A percentile compares a stretch with the other conserved stretches of the same genome.
Conservation (phyloP, 2,888 invertebrate genomes). For the Ypsolopha sequella region DNA sequence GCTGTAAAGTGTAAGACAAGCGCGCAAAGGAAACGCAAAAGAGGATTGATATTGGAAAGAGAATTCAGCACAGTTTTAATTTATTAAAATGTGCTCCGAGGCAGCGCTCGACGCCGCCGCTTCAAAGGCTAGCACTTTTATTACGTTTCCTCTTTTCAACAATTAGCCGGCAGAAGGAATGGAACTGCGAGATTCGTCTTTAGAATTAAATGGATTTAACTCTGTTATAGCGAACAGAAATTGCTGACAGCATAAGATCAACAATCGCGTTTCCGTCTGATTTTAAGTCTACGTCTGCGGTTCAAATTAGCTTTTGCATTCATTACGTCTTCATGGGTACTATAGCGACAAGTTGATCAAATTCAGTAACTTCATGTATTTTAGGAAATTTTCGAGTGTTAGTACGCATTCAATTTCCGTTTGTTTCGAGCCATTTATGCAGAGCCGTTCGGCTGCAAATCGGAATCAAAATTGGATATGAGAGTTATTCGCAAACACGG, state of each 20-base stretch:
- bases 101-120: constrained; percentile 40
- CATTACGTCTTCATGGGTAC: not conserved
- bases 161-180: constrained; percentile 56
- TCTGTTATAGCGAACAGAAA: constrained; percentile 41
- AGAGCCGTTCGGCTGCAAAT: constrained; percentile 29
- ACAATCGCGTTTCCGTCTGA: constrained; percentile 1
- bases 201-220: constrained; percentile 44
- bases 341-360: not conserved
- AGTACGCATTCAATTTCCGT: constrained; percentile 4
- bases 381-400: constrained; percentile 3
- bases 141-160: constrained; percentile 60
- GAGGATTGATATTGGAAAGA: constrained; percentile 33
- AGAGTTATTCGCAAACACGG: constrained; percentile 44
- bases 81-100: constrained; percentile 62
- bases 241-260: constrained; percentile 20
- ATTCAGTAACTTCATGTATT: constrained; percentile 1
- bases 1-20: constrained; percentile 2
- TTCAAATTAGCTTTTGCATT: not conserved
- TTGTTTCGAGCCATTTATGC: not conserved
- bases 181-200: constrained; percentile 41
- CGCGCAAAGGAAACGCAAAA: constrained; percentile 1
- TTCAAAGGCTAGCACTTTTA: constrained; percentile 64
- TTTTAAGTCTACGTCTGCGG: not conserved
- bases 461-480: constrained; percentile 53
- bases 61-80: constrained; percentile 66